phyloP scores from a whole-genome alignment of 1,140 invertebrate species.

The Bilobella aurantiaca region DNA sequence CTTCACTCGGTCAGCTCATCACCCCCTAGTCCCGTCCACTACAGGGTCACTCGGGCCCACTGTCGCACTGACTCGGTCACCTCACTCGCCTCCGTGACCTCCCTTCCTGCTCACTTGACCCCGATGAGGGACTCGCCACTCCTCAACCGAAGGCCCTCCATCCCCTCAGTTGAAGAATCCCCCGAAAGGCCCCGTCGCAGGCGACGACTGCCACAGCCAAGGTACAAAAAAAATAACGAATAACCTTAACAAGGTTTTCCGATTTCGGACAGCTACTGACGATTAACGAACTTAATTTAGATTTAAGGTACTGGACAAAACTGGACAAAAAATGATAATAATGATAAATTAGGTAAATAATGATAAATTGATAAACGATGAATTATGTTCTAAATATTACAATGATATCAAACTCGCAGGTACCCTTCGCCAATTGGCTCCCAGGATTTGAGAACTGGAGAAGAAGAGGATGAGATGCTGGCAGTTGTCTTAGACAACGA shows the following conservation, averaged over 20 bases:
- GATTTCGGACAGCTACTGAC: background rate
- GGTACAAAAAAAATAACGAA: no score
- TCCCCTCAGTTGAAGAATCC: conserved; percentile 22
- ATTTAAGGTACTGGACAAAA: no score
- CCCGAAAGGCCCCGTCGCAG: conserved; percentile 21
- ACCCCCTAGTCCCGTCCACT: conserved; percentile 30
- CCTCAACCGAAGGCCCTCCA: conserved; percentile 23
- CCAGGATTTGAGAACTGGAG: no score
- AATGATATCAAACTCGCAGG: background rate
- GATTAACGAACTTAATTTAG: no score
- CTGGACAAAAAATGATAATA: no score
- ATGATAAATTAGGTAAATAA: no score
- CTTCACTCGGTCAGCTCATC: conserved; percentile 15
- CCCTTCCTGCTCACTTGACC: conserved; percentile 20
- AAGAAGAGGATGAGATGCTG: conserved; percentile 1
- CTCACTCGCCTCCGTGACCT: conserved; percentile 27
- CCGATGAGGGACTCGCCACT: conserved; percentile 6
- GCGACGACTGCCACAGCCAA: background rate
- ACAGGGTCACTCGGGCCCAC: conserved; percentile 19
- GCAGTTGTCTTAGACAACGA: background rate
- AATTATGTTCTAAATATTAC: no score
- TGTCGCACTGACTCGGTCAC: conserved; percentile 29
- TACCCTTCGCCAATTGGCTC: background rate
- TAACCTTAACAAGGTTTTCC: no score
- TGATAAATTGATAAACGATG: no score